Conservation (phyloP, 2,797 vertebrate species). For the Callimico goeldii region DNA sequence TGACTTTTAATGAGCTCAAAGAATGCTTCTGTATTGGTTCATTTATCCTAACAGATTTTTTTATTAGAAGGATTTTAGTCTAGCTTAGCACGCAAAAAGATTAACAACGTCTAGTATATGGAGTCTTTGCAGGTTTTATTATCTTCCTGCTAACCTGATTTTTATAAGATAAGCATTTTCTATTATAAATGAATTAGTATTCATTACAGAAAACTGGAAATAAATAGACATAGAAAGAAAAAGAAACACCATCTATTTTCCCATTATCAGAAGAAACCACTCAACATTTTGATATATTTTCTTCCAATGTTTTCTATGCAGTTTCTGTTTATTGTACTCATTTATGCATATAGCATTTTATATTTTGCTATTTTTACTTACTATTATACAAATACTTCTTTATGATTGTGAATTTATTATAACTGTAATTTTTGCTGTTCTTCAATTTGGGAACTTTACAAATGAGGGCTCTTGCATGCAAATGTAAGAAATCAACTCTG, state of each 20-base stretch:
- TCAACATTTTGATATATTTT: conserved; percentile 12
- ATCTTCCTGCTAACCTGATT: conserved; percentile 54
- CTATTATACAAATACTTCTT: background rate
- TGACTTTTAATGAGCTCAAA: conserved; percentile 45
- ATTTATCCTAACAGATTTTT: conserved; percentile 51
- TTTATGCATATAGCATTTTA: background rate
- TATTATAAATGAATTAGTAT: conserved; percentile 67
- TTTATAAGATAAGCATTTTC: conserved; percentile 64
- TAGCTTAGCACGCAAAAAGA: conserved; percentile 52
- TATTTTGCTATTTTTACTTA: background rate
- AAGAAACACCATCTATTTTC: conserved; percentile 28
- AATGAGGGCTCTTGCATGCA: background rate
- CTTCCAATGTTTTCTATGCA: background rate
- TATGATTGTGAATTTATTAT: background rate
- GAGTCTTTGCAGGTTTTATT: conserved; percentile 62
- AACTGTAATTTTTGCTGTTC: conserved; percentile 4
- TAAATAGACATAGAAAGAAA: background rate
- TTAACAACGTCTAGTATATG: conserved; percentile 54
- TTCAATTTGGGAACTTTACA: background rate
- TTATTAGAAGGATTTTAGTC: conserved; percentile 52
- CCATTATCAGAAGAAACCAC: conserved; percentile 47
- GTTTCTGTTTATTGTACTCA: background rate
- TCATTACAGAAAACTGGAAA: conserved; percentile 51
- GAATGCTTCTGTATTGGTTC: conserved; percentile 30
- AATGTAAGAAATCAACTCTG: background rate